Evolutionary conservation across 2,113 vertebrate genomes (phyloP).

Genomic region (Anser brachyrhynchus): DNA sequence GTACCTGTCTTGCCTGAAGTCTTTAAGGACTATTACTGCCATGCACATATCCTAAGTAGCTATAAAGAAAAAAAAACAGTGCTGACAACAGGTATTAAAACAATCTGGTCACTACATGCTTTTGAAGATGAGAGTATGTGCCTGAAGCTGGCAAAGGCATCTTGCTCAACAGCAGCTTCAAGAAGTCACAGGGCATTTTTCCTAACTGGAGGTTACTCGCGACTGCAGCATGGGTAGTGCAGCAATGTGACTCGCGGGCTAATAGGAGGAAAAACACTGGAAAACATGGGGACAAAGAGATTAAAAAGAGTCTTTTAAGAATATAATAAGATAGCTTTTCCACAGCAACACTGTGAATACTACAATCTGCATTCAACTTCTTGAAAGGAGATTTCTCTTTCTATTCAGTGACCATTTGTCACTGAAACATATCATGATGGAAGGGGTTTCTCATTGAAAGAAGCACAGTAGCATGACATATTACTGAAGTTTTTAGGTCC

Average conservation of each 20-base stretch:
- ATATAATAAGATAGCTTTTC: neutral
- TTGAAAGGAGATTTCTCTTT: neutral
- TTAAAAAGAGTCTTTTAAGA: neutral
- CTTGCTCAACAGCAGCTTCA: neutral
- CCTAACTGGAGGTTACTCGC: neutral
- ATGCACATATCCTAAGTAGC: fast-evolving
- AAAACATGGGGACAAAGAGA: neutral
- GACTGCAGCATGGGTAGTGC: neutral
- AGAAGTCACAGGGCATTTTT: neutral
- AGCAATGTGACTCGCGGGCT: neutral
- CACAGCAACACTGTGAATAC: neutral
- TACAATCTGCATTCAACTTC: neutral
- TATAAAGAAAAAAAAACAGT: neutral
- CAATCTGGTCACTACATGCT: neutral
- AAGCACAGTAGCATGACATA: neutral
- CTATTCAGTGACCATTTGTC: neutral
- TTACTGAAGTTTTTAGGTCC: neutral
- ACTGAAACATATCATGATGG: fast-evolving
- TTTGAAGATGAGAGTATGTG: neutral
- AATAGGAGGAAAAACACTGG: neutral
- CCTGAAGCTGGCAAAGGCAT: neutral
- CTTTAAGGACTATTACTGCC: neutral
- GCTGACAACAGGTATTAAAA: neutral
- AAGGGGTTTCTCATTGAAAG: neutral
- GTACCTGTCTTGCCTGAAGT: neutral